These are phyloP conservation scores for Macrostomum cliftonense DNA, from an alignment of 2,888 invertebrate genomes.

Conservation along the genomic window DNA sequence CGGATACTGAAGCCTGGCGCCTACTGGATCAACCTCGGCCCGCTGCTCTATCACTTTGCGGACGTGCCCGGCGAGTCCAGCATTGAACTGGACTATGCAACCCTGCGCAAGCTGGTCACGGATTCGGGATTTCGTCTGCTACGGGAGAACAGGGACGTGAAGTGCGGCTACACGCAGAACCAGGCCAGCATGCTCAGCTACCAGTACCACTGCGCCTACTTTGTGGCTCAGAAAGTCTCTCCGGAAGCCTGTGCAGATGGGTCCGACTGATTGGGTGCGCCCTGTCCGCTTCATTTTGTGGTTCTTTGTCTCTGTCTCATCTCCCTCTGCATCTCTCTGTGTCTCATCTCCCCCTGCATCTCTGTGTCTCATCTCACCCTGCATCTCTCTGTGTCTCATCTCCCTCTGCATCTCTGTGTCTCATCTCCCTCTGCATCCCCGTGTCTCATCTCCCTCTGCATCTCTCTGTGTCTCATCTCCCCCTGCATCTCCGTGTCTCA, in stretches of 20 bases:
- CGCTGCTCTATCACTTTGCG: slow-evolving; percentile 65
- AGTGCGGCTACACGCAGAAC: slow-evolving; percentile 77
- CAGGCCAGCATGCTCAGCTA: slow-evolving; percentile 75
- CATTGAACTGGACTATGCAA: slow-evolving; percentile 77
- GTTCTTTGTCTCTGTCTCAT: too few species aligned
- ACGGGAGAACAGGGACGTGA: slow-evolving; percentile 58
- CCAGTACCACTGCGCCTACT: slow-evolving; percentile 73
- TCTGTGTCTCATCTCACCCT: too few species aligned
- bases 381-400: too few species aligned
- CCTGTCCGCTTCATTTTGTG: too few species aligned
- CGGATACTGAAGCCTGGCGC: slow-evolving; percentile 63
- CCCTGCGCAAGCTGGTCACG: slow-evolving; percentile 53
- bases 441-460: too few species aligned
- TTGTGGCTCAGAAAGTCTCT: slow-evolving; percentile 57
- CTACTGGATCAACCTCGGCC: slow-evolving; percentile 43
- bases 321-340: too few species aligned
- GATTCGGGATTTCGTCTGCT: slow-evolving; percentile 38
- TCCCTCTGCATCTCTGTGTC: too few species aligned
- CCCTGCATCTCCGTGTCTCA: too few species aligned
- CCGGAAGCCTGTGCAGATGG: slow-evolving; percentile 21
- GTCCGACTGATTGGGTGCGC: too few species aligned
- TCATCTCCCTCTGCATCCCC: too few species aligned
- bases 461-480: too few species aligned
- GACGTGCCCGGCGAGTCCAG: slow-evolving; percentile 68
- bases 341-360: too few species aligned